Evolutionary conservation across 2,797 vertebrate genomes (phyloP).

Genomic region (Euphonia xanthogaster): DNA sequence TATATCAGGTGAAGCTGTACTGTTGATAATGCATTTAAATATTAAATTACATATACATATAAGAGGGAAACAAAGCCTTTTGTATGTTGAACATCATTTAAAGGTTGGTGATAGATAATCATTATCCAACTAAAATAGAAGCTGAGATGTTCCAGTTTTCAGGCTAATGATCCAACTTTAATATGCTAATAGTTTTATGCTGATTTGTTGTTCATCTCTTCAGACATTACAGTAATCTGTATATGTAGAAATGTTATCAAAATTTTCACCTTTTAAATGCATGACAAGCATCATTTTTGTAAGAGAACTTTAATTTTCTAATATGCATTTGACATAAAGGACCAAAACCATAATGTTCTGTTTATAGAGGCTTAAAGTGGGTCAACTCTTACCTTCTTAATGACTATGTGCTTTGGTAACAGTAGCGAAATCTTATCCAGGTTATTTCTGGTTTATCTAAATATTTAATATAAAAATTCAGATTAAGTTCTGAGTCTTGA

Average conservation of each 20-base stretch:
- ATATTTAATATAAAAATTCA: background rate
- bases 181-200: background rate
- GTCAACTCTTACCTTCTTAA: background rate
- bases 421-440: background rate
- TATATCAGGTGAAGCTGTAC: background rate
- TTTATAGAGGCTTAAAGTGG: background rate
- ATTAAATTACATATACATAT: background rate
- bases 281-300: background rate
- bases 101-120: background rate
- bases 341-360: background rate
- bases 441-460: background rate
- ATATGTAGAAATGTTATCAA: background rate
- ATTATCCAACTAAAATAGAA: background rate
- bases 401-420: background rate
- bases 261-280: background rate
- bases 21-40: background rate
- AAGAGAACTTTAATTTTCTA: background rate
- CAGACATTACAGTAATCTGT: background rate
- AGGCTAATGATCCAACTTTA: background rate
- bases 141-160: background rate
- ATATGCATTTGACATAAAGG: background rate
- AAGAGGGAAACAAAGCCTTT: background rate
- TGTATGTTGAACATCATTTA: background rate
- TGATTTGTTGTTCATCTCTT: background rate
- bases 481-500: slow-evolving; percentile 25